A percentile compares a stretch with the other conserved stretches of the same genome.
phyloP scores from a whole-genome alignment of 2,797 vertebrate species.

The Pterois miles region DNA sequence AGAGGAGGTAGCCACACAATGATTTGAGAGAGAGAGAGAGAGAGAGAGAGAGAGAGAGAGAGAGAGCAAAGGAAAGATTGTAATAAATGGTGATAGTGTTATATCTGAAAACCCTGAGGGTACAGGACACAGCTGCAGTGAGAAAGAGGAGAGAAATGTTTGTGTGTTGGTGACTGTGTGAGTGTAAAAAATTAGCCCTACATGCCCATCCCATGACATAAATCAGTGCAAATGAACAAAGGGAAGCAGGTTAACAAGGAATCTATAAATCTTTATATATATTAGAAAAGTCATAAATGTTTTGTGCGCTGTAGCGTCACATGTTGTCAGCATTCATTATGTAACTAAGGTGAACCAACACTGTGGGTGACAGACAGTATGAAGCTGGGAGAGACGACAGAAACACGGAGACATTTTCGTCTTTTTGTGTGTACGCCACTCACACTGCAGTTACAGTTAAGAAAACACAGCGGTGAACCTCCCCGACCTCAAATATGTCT shows the following conservation, averaged over 20 bases:
- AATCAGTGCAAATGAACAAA: slow-evolving; percentile 35
- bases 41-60: neutral
- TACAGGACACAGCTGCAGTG: slow-evolving; percentile 51
- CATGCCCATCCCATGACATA: neutral
- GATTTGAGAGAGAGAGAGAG: neutral
- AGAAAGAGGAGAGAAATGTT: slow-evolving; percentile 10
- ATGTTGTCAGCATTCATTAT: neutral
- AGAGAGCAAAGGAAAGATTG: slow-evolving; percentile 5
- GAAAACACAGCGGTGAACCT: too few species aligned
- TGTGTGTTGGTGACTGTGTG: neutral
- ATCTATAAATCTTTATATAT: neutral
- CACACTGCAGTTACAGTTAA: too few species aligned
- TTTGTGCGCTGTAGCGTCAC: neutral
- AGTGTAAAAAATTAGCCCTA: neutral
- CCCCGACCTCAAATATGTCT: too few species aligned
- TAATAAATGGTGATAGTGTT: slow-evolving; percentile 58
- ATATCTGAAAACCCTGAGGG: slow-evolving; percentile 48
- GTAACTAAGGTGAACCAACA: neutral
- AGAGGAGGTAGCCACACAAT: neutral
- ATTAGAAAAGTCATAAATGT: slow-evolving; percentile 2
- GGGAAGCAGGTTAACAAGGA: slow-evolving; percentile 8
- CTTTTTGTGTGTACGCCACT: too few species aligned
- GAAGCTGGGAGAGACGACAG: too few species aligned
- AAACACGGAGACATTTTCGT: neutral
- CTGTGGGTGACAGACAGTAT: neutral